Evolutionary conservation across 2,113 vertebrate genomes (phyloP), one percentile per base, ranked within the genome.

Genomic region (Halcyon malimbica): DNA sequence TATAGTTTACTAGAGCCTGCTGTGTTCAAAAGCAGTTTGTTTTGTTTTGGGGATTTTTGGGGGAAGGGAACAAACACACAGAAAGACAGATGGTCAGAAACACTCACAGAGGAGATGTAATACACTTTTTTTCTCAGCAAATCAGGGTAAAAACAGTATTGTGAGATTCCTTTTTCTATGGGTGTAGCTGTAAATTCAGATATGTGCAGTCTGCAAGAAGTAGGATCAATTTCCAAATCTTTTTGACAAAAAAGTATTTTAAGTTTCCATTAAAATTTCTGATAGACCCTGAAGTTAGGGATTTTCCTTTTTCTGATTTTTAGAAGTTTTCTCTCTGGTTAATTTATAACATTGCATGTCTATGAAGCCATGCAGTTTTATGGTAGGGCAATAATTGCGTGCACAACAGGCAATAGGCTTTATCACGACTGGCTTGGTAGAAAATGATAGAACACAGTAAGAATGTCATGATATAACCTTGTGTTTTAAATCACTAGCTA

Each of bases 81-180:
- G 29, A 78, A 87, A 83, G 71, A 83, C 84, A 94, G 76, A 94
- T 78, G 81, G 81, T 42, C 65, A 93, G 39, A 78, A 91, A 78
- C 50, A 84, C 28, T 77, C 42, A 80, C 9, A 37, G 23, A 80
- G 48, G 39, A 90, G 68, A 70, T 28, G 28, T 9, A 90, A 83
- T 63, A 77, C 6, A 77, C 73, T 89, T 6, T 82, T 93, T 90
- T 90, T 65, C 79, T 77, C 41, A 80, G 75, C 63, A 90, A 94
- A 90, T 31, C 16, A 65, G n/a, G 10, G 28, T 77, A 68, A 80
- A 85, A 54, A 11, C 37, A 54, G 14, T 50, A 74, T 23, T 18
- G 4, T 51, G 50, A 95, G n/a, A 77, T 50, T 77, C 44, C n/a
- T 77, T 81, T 89, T 67, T 67, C 41, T 39, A 42, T n/a, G 39